A percentile compares a stretch with the other conserved stretches of the same genome.
phyloP scores from a whole-genome alignment of 2,888 invertebrate species.

The Luperina testacea region DNA sequence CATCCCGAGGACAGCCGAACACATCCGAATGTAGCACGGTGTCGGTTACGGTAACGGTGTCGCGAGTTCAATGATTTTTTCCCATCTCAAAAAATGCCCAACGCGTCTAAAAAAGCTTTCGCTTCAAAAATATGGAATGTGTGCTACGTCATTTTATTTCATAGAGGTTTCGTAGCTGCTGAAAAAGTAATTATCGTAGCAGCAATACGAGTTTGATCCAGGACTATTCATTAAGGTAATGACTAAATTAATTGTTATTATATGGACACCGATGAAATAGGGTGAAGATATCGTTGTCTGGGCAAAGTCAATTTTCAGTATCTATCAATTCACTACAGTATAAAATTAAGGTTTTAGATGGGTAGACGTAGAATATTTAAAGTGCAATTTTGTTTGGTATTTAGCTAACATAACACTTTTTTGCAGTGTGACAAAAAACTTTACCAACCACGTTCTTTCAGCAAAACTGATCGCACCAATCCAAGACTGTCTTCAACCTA shows the following conservation, averaged over 20 bases:
- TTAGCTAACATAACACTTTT: neutral
- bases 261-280: neutral
- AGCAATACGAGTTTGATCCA: neutral
- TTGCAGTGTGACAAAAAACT: neutral
- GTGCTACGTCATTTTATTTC: neutral
- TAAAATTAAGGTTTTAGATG: neutral
- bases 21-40: too few species aligned
- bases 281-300: neutral
- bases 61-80: too few species aligned
- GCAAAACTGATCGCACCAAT: constrained; percentile 30
- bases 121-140: neutral
- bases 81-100: too few species aligned
- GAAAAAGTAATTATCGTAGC: neutral
- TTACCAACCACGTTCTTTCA: constrained; percentile 10
- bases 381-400: neutral
- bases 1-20: too few species aligned
- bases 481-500: constrained; percentile 40
- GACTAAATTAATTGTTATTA: neutral
- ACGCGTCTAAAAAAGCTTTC: too few species aligned
- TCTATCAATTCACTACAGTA: neutral
- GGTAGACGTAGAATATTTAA: too few species aligned
- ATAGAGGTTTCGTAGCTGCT: constrained; percentile 9
- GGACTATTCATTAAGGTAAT: neutral
- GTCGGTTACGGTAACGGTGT: too few species aligned
- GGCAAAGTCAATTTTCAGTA: neutral